Conservation (phyloP, 2,113 vertebrate genomes). For the Tor tambroides region DNA sequence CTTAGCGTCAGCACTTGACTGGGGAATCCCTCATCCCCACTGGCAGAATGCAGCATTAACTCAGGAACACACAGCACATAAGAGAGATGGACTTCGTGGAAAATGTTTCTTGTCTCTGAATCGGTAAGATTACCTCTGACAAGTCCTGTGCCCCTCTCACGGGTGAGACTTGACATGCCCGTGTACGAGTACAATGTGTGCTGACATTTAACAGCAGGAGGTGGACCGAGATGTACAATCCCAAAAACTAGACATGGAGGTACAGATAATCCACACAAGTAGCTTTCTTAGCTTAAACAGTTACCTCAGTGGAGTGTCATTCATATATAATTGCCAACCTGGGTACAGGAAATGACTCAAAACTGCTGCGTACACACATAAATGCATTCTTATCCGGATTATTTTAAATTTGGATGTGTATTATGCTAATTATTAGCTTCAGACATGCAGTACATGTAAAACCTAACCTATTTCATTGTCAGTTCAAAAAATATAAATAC, state of each 20-base stretch:
- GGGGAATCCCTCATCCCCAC: conserved; percentile 43
- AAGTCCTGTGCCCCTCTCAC: conserved; percentile 6
- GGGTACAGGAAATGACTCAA: not conserved
- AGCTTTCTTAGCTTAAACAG: not conserved
- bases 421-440: not conserved
- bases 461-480: not conserved
- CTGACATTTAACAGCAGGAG: not conserved
- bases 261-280: not conserved
- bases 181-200: not conserved
- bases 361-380: not conserved
- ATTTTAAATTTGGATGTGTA: not conserved
- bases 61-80: not conserved
- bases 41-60: conserved; percentile 24
- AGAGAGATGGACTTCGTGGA: conserved; percentile 14
- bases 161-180: not conserved
- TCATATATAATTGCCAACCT: not conserved
- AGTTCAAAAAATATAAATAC: not conserved
- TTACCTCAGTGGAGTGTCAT: not conserved
- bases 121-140: conserved; percentile 23
- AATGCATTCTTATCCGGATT: not conserved
- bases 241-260: not conserved
- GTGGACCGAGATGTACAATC: not conserved
- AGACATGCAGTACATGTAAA: not conserved
- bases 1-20: conserved; percentile 47
- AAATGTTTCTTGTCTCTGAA: conserved; percentile 36